These are phyloP conservation scores for Trididemnum nubilum DNA, from an alignment of 23 tunicate species.

Conservation along the genomic window DNA sequence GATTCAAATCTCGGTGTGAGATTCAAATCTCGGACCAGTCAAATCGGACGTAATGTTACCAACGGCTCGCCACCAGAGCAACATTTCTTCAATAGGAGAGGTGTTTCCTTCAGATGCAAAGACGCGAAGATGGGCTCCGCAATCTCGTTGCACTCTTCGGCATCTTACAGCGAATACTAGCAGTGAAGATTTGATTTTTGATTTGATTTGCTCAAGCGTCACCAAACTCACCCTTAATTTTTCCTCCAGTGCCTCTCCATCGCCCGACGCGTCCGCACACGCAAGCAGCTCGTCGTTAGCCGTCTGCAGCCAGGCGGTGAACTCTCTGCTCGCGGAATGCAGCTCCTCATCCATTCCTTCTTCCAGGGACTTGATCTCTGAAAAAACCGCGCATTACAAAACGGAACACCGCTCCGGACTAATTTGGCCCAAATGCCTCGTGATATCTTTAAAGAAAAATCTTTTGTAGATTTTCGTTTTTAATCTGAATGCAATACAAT, in stretches of 20 bases:
- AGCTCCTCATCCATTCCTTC: slow-evolving; percentile 53
- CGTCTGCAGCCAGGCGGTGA: slow-evolving; percentile 61
- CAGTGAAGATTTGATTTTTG: neutral
- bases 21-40: neutral
- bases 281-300: slow-evolving; percentile 49
- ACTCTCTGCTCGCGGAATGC: slow-evolving; percentile 57
- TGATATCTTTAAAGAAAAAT: too few relatives aligned
- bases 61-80: neutral
- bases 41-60: neutral
- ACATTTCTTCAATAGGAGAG: neutral
- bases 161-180: neutral
- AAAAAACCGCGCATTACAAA: neutral
- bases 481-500: too few relatives aligned
- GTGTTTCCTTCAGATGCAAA: neutral
- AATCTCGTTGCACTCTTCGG: neutral
- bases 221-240: slow-evolving; percentile 49
- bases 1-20: too few relatives aligned
- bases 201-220: neutral
- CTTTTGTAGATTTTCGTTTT: too few relatives aligned
- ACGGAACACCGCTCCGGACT: too few relatives aligned
- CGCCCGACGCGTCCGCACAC: slow-evolving; percentile 75
- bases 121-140: neutral
- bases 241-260: slow-evolving; percentile 68
- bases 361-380: slow-evolving; percentile 63
- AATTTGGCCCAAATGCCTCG: too few relatives aligned